These are phyloP conservation scores for Halictus ligatus DNA, from an alignment of 2,888 invertebrate genomes.

Conservation along the genomic window DNA sequence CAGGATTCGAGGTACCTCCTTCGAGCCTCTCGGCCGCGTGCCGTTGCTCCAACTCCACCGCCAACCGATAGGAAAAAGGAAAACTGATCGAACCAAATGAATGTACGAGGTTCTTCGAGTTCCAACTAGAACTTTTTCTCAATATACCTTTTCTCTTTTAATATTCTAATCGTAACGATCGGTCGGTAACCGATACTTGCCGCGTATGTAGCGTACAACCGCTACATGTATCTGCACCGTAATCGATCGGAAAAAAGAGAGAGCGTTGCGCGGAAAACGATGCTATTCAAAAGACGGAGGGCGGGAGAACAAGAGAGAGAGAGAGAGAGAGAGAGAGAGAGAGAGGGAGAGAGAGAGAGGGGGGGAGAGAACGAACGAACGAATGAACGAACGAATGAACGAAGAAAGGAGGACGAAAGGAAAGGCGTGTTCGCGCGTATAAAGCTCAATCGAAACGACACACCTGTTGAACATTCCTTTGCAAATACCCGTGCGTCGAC, in stretches of 20 bases:
- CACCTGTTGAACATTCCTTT: constrained; percentile 83
- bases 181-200: not conserved
- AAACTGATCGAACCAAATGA: not conserved
- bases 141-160: not conserved
- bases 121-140: not conserved
- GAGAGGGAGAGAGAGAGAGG: not conserved
- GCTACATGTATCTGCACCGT: not conserved
- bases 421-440: constrained; percentile 58
- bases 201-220: not conserved
- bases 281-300: not conserved
- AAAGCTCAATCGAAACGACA: constrained; percentile 70
- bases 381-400: constrained; percentile 23
- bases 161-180: not conserved
- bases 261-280: not conserved
- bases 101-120: not conserved
- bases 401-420: constrained; percentile 49
- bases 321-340: not conserved
- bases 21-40: not conserved
- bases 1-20: not conserved
- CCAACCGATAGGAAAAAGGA: not conserved
- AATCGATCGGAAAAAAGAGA: not conserved
- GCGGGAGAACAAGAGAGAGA: not conserved
- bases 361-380: not conserved
- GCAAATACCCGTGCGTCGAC: constrained; percentile 67
- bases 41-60: not conserved